Conservation (phyloP, 2,113 vertebrate species). For the Gambusia holbrooki region DNA sequence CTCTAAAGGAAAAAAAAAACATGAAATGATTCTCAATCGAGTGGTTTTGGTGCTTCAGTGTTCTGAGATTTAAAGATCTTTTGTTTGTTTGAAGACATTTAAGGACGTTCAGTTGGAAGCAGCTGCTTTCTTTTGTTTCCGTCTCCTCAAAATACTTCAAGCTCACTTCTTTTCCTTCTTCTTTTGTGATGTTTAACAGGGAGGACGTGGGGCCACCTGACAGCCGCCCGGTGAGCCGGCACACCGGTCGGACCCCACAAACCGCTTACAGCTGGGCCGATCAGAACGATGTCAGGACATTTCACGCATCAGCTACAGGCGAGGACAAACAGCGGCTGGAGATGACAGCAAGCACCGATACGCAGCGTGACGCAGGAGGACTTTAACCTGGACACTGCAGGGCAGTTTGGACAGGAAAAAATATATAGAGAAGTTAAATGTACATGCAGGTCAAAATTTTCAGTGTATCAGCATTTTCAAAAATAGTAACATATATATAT, state of each 20-base stretch:
- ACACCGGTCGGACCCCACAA: constrained; percentile 47
- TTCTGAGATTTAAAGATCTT: neutral
- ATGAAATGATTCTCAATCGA: neutral
- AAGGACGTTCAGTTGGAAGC: neutral
- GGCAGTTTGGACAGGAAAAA: too few relatives aligned
- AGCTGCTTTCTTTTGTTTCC: neutral
- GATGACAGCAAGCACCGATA: constrained; percentile 57
- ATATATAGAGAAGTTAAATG: too few relatives aligned
- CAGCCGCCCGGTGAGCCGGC: constrained; percentile 67
- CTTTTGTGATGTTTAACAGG: constrained; percentile 45
- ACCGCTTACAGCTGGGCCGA: constrained; percentile 51
- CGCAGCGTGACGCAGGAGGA: constrained; percentile 47
- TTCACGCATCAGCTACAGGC: constrained; percentile 35
- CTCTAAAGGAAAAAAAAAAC: neutral
- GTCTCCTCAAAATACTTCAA: neutral
- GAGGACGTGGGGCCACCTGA: constrained; percentile 74
- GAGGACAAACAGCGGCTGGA: constrained; percentile 13
- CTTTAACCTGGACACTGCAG: neutral
- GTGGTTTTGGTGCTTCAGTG: neutral
- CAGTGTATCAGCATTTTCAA: too few relatives aligned
- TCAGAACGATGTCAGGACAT: neutral
- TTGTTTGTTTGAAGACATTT: neutral
- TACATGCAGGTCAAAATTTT: too few relatives aligned
- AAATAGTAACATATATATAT: too few relatives aligned
- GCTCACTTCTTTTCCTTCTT: neutral